A percentile compares a stretch with the other conserved stretches of the same genome.
These are phyloP conservation scores for Cebuella pygmaea DNA, from an alignment of 2,797 vertebrate genomes.

Conservation along the genomic window DNA sequence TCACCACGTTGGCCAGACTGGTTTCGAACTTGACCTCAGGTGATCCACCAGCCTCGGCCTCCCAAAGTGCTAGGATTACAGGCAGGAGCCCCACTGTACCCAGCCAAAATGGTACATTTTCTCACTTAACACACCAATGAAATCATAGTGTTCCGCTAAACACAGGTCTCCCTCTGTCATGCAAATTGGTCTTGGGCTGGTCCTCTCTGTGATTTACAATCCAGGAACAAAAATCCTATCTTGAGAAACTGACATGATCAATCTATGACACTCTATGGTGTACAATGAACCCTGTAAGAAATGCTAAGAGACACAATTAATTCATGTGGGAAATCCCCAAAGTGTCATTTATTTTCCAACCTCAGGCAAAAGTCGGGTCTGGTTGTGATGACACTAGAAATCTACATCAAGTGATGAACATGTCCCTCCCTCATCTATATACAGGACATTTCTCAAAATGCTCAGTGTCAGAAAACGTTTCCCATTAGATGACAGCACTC, in stretches of 20 bases:
- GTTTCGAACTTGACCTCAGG: no score
- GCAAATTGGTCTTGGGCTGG: neutral
- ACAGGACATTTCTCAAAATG: neutral
- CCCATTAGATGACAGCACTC: neutral
- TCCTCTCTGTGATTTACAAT: neutral
- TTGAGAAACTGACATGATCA: neutral
- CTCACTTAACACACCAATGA: neutral
- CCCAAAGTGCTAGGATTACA: no score
- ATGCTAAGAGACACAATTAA: neutral
- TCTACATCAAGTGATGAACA: neutral
- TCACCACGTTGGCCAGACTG: no score
- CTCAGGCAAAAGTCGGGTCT: neutral
- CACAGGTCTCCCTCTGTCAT: neutral
- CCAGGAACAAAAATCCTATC: neutral
- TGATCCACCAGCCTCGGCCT: no score
- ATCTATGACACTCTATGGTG: fast-evolving
- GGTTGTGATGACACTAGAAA: neutral
- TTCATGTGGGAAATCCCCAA: neutral
- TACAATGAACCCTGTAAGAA: fast-evolving
- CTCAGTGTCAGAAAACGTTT: neutral
- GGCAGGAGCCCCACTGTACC: neutral
- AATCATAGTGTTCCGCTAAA: neutral
- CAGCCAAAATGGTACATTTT: neutral
- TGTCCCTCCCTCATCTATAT: neutral
- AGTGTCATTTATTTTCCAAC: neutral